These are phyloP conservation scores for Ecdyonurus torrentis DNA, from an alignment of 2,888 invertebrate species.

Conservation along the genomic window DNA sequence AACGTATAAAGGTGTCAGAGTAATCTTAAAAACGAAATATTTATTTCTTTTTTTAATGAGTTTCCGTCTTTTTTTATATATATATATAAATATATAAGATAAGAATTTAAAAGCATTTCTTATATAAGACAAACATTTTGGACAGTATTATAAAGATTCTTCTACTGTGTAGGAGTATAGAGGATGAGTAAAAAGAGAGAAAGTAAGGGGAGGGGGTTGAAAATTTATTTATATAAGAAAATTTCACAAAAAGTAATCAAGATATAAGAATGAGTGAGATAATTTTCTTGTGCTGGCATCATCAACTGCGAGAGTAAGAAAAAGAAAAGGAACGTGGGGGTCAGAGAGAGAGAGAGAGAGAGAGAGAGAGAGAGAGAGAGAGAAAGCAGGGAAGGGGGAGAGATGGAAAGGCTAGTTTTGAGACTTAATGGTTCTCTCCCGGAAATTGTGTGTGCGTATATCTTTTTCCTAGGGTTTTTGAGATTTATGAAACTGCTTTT, in stretches of 20 bases:
- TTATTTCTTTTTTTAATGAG: constrained; percentile 3
- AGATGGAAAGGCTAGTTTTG: constrained; percentile 4
- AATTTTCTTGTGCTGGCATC: neutral
- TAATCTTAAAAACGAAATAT: neutral
- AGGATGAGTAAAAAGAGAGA: neutral
- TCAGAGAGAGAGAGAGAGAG: neutral
- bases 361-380: neutral
- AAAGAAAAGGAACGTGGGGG: neutral
- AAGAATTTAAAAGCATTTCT: constrained; percentile 4
- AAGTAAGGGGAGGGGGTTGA: neutral
- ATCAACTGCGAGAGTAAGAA: neutral
- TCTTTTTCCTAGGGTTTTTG: neutral
- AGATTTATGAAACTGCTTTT: constrained; percentile 4
- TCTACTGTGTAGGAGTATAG: neutral
- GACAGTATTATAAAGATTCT: neutral
- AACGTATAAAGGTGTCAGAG: neutral
- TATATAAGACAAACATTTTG: neutral
- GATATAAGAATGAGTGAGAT: constrained; percentile 4
- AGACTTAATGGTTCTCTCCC: constrained; percentile 1
- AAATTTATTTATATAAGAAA: neutral
- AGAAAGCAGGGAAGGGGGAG: neutral
- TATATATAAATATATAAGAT: neutral
- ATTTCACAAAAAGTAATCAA: neutral
- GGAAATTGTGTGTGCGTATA: constrained; percentile 3
- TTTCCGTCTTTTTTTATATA: neutral